Conservation (phyloP, 2,797 vertebrate genomes). For the Echeneis naucrates region DNA sequence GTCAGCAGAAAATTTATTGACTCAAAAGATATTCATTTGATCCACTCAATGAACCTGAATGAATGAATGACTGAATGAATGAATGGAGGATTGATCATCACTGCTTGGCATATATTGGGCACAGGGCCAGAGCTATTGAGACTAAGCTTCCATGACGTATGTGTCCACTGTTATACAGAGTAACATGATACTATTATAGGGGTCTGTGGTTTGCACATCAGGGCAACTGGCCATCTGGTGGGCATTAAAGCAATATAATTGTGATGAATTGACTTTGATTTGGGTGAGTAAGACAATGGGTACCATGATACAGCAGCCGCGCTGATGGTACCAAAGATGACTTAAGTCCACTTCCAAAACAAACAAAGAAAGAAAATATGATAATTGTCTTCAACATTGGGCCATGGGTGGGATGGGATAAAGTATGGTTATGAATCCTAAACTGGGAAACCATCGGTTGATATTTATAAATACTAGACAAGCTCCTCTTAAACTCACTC, state of each 20-base stretch:
- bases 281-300: slow-evolving; percentile 35
- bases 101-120: slow-evolving; percentile 44
- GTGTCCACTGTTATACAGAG: slow-evolving; percentile 40
- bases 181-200: slow-evolving; percentile 49
- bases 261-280: slow-evolving; percentile 58
- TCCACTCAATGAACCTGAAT: slow-evolving; percentile 10
- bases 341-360: not conserved
- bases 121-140: slow-evolving; percentile 40
- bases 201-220: slow-evolving; percentile 42
- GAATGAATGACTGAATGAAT: too few species aligned
- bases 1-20: not conserved
- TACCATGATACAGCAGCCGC: slow-evolving; percentile 11
- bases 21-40: slow-evolving; percentile 2
- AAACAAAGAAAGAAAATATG: not conserved
- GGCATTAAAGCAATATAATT: slow-evolving; percentile 50
- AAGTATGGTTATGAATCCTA: not conserved
- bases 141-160: slow-evolving; percentile 44
- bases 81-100: too few species aligned
- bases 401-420: too few species aligned
- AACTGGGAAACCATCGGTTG: not conserved
- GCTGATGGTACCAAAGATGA: not conserved
- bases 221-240: slow-evolving; percentile 55
- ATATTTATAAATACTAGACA: not conserved
- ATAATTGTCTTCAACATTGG: too few species aligned
- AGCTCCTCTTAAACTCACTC: not conserved